Conservation (phyloP, 2,888 invertebrate genomes). For the Platycheirus rosarum region DNA sequence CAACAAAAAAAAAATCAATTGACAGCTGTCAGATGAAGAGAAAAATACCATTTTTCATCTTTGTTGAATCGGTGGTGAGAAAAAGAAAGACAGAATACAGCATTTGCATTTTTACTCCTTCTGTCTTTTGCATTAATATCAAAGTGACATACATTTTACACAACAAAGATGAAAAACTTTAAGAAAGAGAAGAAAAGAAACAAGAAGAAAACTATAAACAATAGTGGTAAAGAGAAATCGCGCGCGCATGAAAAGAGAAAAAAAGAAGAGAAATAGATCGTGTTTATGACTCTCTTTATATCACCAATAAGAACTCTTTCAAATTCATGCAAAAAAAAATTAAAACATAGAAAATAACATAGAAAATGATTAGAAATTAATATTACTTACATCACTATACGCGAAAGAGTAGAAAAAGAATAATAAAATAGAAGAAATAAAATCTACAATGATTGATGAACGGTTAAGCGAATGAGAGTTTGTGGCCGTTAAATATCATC, state of each 20-base stretch:
- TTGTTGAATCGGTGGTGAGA: constrained; percentile 42
- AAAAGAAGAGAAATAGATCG: constrained; percentile 19
- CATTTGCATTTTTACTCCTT: constrained; percentile 21
- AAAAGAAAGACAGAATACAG: constrained; percentile 25
- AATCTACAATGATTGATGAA: constrained; percentile 72
- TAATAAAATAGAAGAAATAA: constrained; percentile 48
- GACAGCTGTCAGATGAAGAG: constrained; percentile 47
- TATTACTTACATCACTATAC: constrained; percentile 66
- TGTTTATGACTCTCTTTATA: constrained; percentile 13
- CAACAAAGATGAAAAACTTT: constrained; percentile 41
- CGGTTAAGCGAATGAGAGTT: constrained; percentile 71
- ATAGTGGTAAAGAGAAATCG: constrained; percentile 53
- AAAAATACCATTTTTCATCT: constrained; percentile 20
- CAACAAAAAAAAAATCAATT: constrained; percentile 12
- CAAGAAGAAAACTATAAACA: constrained; percentile 52
- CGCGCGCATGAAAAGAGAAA: constrained; percentile 49
- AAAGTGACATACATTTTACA: constrained; percentile 44
- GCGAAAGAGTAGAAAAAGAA: constrained; percentile 55
- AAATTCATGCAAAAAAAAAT: constrained; percentile 31
- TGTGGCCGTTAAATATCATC: constrained; percentile 69
- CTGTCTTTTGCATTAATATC: constrained; percentile 16
- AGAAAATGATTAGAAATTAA: constrained; percentile 53
- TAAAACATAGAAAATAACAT: constrained; percentile 31
- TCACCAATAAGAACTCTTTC: constrained; percentile 30
- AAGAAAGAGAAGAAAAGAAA: constrained; percentile 14